Base-by-base conservation (phyloP, 2,797 vertebrate species). In the Avahi laniger region DNA sequence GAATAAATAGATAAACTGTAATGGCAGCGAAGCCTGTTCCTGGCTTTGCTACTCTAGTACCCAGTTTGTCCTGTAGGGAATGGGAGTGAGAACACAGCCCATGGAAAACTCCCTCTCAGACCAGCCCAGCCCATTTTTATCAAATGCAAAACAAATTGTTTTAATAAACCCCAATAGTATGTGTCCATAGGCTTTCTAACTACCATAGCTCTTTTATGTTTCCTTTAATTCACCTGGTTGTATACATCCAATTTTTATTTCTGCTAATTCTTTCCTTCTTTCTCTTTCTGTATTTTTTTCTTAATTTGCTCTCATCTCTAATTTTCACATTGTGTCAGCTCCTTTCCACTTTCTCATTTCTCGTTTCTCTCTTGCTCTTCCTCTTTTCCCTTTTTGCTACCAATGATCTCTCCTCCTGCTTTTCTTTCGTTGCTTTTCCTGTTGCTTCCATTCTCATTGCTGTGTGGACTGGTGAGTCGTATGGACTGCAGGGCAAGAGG, bases 391-490 rank as follows among this genome's bases (percentile, higher is more conserved):
- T 2, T 59, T n/a, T 61, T 73, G 7, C 7, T 61, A 6, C 65
- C 26, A 30, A 2, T n/a, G 30, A 24, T 30, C 30, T 83, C 30
- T 72, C 41, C 65, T 41, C 59, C 46, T 52, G 33, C 8, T 20
- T 54, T 61, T 72, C 3, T 61, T 59, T 28, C 30, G 15, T 72
- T 33, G 5, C 5, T 76, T 48, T 50, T 50, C 18, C 33, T 7
- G 4, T 14, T 80, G 7, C 17, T 33, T 72, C 41, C 33, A 33
- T 33, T 50, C 35, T 35, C 52, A 30, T 22, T 43, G 8, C n/a
- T 38, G 1, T 52, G 11, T 20, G n/a, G 9, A 26, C 12, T 43
- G 10, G 24, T 1, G 0, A 8, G 70, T 10, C 48, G 4, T 5
- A 5, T 43, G 30, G 38, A 14, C 5, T 13, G 13, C 6, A 61